Conservation (phyloP, 2,113 vertebrate species). For the Tupaia tana region DNA sequence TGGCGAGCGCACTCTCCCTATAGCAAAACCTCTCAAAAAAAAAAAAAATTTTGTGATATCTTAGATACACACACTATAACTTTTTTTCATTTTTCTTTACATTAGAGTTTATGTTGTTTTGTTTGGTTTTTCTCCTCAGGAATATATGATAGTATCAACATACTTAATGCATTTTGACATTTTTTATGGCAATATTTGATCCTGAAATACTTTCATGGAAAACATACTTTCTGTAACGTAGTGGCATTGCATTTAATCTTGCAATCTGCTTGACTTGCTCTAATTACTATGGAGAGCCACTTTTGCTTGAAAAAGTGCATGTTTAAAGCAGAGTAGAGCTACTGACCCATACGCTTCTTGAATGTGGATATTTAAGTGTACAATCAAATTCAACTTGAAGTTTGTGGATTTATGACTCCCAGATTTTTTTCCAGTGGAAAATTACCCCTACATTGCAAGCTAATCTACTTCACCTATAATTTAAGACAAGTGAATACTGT, state of each 20-base stretch:
- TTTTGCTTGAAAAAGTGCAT: neutral
- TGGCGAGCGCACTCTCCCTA: too few species aligned
- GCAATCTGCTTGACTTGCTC: neutral
- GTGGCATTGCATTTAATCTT: neutral
- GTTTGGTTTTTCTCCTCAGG: neutral
- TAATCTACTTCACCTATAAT: neutral
- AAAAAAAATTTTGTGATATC: neutral
- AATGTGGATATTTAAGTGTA: rapidly evolving
- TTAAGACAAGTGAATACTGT: too few species aligned
- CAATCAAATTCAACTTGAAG: neutral
- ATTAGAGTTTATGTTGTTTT: neutral
- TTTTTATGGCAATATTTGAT: neutral
- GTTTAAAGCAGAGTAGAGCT: neutral
- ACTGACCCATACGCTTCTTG: rapidly evolving
- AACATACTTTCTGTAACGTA: neutral
- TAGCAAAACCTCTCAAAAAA: too few species aligned
- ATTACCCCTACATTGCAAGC: neutral
- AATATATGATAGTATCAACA: neutral
- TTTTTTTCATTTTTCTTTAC: neutral
- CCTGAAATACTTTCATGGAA: neutral
- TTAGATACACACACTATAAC: too few species aligned
- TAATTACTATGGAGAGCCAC: neutral
- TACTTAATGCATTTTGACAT: neutral
- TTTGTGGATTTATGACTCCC: too few species aligned
- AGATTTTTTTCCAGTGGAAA: neutral